Conservation (phyloP, 1,140 invertebrate species). For the Drosophila sucinea region DNA sequence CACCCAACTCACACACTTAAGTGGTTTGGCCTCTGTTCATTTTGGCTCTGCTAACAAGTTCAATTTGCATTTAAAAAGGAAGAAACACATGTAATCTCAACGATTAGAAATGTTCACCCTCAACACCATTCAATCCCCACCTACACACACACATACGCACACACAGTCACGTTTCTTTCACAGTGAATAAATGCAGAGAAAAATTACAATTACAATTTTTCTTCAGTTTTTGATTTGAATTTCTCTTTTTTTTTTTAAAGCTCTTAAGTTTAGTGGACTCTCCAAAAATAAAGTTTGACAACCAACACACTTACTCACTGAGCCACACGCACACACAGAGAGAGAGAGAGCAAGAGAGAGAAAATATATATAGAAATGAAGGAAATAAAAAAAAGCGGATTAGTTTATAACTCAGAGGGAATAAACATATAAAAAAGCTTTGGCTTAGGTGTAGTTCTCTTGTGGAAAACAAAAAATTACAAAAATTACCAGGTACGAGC, state of each 20-base stretch:
- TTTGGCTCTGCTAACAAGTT: constrained; percentile 72
- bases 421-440: too few species aligned
- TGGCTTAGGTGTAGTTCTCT: too few species aligned
- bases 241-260: too few species aligned
- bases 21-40: constrained; percentile 55
- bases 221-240: not conserved
- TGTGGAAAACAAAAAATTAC: too few species aligned
- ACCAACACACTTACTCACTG: not conserved
- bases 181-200: constrained; percentile 8
- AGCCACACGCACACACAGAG: too few species aligned
- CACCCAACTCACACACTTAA: constrained; percentile 21
- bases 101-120: constrained; percentile 72
- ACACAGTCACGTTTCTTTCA: not conserved
- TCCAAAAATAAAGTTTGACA: not conserved
- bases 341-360: too few species aligned
- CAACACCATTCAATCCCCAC: constrained; percentile 39
- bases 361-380: too few species aligned
- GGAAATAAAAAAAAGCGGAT: too few species aligned
- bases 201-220: constrained; percentile 5
- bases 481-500: too few species aligned
- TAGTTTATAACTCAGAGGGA: too few species aligned
- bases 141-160: constrained; percentile 2
- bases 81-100: constrained; percentile 78
- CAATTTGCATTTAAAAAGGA: constrained; percentile 79
- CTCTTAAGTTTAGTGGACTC: too few species aligned